phyloP scores from a whole-genome alignment of 1,140 invertebrate genomes.

The Brachionus angularis region DNA sequence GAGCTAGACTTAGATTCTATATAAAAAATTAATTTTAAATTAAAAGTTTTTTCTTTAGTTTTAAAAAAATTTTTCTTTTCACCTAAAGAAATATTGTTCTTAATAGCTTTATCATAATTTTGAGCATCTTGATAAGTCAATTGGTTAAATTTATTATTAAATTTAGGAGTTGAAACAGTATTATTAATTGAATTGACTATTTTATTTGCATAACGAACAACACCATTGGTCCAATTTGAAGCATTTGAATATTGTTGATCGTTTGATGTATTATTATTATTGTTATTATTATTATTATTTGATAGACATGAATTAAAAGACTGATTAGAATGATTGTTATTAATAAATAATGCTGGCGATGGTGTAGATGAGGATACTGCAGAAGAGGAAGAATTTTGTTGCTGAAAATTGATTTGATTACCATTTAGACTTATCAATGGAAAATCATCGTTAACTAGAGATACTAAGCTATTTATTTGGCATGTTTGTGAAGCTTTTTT shows the following conservation, averaged over 20 bases:
- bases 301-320: no score
- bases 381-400: constrained; percentile 9
- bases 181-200: constrained; percentile 6
- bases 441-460: neutral
- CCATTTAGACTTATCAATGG: neutral
- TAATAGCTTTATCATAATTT: neutral
- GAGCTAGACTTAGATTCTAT: constrained; percentile 4
- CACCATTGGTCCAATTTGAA: neutral
- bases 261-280: no score
- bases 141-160: neutral
- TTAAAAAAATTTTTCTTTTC: no score
- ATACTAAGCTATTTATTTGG: neutral
- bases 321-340: constrained; percentile 18
- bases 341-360: constrained; percentile 20
- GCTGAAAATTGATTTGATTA: neutral
- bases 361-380: constrained; percentile 17
- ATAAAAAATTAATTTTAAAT: no score
- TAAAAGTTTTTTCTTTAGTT: no score
- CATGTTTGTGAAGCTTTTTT: constrained; percentile 2
- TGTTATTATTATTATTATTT: no score
- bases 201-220: constrained; percentile 8
- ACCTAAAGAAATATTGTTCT: no score
- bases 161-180: constrained; percentile 8
- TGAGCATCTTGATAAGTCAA: neutral
- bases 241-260: no score